Conservation (phyloP, 2,113 vertebrate species). For the Mionectes macconnelli region DNA sequence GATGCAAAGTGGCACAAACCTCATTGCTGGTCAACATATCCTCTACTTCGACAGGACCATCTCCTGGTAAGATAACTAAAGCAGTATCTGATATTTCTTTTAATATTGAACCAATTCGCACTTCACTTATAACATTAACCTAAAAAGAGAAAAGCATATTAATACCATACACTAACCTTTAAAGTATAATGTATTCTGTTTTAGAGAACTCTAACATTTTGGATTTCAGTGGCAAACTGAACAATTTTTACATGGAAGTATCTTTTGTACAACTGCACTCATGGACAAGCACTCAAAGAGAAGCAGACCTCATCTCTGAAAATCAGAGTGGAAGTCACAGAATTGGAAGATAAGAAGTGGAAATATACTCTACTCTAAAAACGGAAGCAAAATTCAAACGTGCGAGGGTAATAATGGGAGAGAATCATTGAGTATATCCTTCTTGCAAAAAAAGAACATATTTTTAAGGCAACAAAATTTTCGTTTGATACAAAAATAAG, state of each 20-base stretch:
- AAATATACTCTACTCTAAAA: not conserved
- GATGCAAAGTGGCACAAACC: conserved; percentile 56
- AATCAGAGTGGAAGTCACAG: not conserved
- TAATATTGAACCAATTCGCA: conserved; percentile 75
- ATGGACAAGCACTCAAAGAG: not conserved
- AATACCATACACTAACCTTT: not conserved
- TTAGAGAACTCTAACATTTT: not conserved
- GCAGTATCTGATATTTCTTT: conserved; percentile 78
- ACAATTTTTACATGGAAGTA: not conserved
- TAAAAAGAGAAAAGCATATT: conserved; percentile 38
- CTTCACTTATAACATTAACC: conserved; percentile 77
- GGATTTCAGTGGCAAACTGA: not conserved
- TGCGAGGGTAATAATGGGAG: not conserved
- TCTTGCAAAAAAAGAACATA: not conserved
- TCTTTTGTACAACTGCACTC: not conserved
- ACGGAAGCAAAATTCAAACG: not conserved
- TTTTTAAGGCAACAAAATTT: not conserved
- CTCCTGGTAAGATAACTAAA: conserved; percentile 75
- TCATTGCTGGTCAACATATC: conserved; percentile 76
- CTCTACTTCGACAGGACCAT: conserved; percentile 56
- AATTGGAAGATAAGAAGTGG: not conserved
- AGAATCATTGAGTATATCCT: not conserved
- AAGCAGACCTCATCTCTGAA: not conserved
- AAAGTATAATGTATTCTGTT: not conserved
- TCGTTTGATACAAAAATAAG: not conserved